These are phyloP conservation scores for Carassius auratus DNA, from an alignment of 2,113 vertebrate genomes.

Conservation along the genomic window DNA sequence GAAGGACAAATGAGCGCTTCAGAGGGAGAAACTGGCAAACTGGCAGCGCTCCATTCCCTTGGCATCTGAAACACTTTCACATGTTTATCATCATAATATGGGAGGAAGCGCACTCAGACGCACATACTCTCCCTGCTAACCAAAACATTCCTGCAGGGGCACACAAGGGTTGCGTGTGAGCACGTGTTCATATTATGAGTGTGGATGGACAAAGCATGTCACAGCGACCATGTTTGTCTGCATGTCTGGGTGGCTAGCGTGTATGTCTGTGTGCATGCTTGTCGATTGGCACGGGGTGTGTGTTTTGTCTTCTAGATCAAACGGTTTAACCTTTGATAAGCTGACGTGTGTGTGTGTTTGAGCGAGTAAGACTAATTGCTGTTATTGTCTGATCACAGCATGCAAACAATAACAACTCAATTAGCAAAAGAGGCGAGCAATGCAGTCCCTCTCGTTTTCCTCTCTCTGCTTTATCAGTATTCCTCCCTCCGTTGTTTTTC, in stretches of 20 bases:
- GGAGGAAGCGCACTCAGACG: constrained; percentile 62
- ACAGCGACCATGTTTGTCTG: constrained; percentile 42
- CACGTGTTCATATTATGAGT: constrained; percentile 52
- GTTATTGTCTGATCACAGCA: constrained; percentile 49
- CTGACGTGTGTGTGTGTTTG: constrained; percentile 28
- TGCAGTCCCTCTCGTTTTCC: background rate
- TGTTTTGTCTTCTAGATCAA: constrained; percentile 56
- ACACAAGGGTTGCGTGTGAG: constrained; percentile 30
- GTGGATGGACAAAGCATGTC: constrained; percentile 33
- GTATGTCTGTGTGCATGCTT: constrained; percentile 31
- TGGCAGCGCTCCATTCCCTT: constrained; percentile 58
- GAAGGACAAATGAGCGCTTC: background rate
- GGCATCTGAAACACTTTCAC: constrained; percentile 63
- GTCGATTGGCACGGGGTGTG: background rate
- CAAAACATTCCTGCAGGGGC: constrained; percentile 37
- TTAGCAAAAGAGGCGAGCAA: constrained; percentile 31
- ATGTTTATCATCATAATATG: constrained; percentile 64
- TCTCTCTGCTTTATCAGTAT: background rate
- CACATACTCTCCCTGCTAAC: constrained; percentile 17
- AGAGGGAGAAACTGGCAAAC: background rate
- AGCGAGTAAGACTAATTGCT: constrained; percentile 39
- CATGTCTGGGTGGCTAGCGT: constrained; percentile 12
- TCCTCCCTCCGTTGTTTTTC: constrained; percentile 31
- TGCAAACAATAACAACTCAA: constrained; percentile 38
- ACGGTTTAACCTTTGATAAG: constrained; percentile 41